phyloP scores from a whole-genome alignment of 2,113 vertebrate species.

The Lathamus discolor region DNA sequence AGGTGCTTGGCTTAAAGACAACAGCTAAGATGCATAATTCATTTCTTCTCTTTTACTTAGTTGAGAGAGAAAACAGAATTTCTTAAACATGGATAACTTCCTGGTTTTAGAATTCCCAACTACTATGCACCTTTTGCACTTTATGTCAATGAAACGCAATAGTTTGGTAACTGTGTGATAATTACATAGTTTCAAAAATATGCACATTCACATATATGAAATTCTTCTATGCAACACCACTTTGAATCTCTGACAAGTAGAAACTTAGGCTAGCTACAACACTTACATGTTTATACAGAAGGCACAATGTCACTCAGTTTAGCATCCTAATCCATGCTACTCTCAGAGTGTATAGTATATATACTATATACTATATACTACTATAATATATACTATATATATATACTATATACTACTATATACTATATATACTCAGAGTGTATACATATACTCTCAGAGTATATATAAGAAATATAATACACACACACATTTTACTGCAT shows the following conservation, averaged over 20 bases:
- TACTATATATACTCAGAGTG: too few species aligned
- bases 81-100: neutral
- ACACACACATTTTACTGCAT: neutral
- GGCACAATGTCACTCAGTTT: neutral
- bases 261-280: neutral
- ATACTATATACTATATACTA: too few species aligned
- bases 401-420: too few species aligned
- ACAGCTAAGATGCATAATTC: neutral
- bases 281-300: neutral
- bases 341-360: neutral
- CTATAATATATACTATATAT: too few species aligned
- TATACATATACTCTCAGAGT: too few species aligned
- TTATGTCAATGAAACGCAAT: neutral
- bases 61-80: neutral
- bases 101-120: neutral
- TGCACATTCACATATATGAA: fast-evolving
- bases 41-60: neutral
- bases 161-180: neutral
- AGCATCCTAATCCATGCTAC: neutral
- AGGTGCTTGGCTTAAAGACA: neutral
- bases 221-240: neutral
- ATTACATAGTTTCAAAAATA: neutral
- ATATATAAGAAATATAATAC: neutral
- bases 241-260: neutral
- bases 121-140: neutral